phyloP scores from a whole-genome alignment of 30 jellyfish, hydroid and myxozoan genomes.

The Chrysaora quinquecirrha region DNA sequence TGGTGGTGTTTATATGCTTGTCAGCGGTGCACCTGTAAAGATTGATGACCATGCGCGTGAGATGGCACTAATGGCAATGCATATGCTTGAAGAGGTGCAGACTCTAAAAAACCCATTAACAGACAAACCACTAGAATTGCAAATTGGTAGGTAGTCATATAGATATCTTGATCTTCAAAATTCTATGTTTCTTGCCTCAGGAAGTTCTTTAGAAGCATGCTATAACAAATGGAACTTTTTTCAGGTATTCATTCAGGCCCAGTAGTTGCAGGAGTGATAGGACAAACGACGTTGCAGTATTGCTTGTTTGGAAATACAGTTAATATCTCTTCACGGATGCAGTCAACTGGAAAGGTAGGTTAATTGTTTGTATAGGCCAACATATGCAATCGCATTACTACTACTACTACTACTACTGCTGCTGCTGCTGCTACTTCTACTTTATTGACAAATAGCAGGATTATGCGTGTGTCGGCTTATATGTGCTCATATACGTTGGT shows the following conservation, averaged over 20 bases:
- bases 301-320: slow-evolving; percentile 65
- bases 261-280: slow-evolving; percentile 75
- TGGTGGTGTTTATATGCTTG: slow-evolving; percentile 70
- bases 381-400: too few species aligned
- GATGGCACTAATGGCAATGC: slow-evolving; percentile 63
- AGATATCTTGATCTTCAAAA: too few species aligned
- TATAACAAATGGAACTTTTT: too few species aligned
- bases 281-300: slow-evolving; percentile 62
- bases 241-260: slow-evolving; percentile 73
- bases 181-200: too few species aligned
- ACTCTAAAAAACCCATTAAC: slow-evolving; percentile 41
- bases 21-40: slow-evolving; percentile 71
- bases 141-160: slow-evolving; percentile 29
- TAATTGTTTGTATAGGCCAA: background rate
- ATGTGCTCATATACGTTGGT: too few species aligned
- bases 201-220: too few species aligned
- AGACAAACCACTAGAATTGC: slow-evolving; percentile 43
- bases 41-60: slow-evolving; percentile 59
- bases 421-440: too few species aligned
- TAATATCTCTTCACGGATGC: slow-evolving; percentile 68
- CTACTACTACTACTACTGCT: too few species aligned
- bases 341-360: slow-evolving; percentile 59
- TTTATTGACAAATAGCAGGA: too few species aligned
- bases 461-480: too few species aligned
- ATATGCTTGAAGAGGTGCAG: slow-evolving; percentile 52